Evolutionary conservation across 2,888 invertebrate species (phyloP).

Genomic region (Agriopis marginaria): DNA sequence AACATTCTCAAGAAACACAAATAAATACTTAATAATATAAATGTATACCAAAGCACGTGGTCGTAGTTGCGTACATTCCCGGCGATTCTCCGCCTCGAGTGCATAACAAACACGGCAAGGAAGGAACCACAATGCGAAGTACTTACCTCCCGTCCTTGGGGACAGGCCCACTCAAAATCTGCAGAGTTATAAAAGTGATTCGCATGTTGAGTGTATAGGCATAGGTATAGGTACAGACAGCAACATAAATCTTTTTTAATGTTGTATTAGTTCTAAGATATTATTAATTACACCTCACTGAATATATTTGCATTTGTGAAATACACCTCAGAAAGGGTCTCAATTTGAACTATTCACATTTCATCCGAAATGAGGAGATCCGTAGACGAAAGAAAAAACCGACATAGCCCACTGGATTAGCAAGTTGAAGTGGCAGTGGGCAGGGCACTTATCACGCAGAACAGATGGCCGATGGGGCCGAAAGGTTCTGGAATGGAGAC

Average conservation of each 20-base stretch:
- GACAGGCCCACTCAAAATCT: slow-evolving; percentile 25
- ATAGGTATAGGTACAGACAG: background rate
- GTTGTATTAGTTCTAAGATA: too few relatives aligned
- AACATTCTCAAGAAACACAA: background rate
- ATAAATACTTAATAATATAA: background rate
- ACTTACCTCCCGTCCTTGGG: slow-evolving; percentile 32
- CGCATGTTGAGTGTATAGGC: background rate
- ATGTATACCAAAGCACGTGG: background rate
- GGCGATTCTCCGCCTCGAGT: slow-evolving; percentile 40
- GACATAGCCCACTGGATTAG: too few relatives aligned
- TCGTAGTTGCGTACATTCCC: background rate
- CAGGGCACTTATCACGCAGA: too few relatives aligned
- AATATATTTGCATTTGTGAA: too few relatives aligned
- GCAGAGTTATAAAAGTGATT: slow-evolving; percentile 31
- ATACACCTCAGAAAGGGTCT: too few relatives aligned
- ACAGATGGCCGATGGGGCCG: too few relatives aligned
- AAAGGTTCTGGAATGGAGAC: too few relatives aligned
- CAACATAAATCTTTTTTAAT: background rate
- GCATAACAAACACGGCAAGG: slow-evolving; percentile 52
- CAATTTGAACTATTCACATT: too few relatives aligned
- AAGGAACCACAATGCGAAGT: slow-evolving; percentile 36
- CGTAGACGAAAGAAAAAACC: too few relatives aligned
- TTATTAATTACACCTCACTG: too few relatives aligned
- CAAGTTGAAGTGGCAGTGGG: too few relatives aligned
- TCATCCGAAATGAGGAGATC: too few relatives aligned